These are phyloP conservation scores for Festucalex cinctus DNA, from an alignment of 2,113 vertebrate genomes.

Conservation along the genomic window DNA sequence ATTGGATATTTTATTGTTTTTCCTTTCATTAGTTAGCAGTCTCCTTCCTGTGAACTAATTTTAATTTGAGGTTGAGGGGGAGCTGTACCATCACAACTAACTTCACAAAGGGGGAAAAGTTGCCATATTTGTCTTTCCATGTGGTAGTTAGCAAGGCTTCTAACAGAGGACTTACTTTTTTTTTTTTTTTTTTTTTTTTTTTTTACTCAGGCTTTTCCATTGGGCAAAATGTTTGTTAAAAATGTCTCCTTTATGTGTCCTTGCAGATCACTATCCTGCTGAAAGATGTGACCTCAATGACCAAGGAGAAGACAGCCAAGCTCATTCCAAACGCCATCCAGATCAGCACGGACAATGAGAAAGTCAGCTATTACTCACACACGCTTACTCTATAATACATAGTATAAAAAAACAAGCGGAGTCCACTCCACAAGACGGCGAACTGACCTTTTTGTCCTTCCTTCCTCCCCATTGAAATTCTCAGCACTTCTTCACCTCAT, in stretches of 20 bases:
- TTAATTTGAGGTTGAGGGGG: no score
- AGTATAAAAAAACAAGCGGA: constrained; percentile 29
- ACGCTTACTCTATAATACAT: not conserved
- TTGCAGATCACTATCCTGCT: constrained; percentile 84
- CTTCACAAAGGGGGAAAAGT: no score
- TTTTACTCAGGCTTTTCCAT: no score
- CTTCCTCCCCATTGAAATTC: constrained; percentile 2
- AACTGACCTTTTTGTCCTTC: constrained; percentile 16
- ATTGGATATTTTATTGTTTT: no score
- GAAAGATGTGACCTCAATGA: constrained; percentile 84
- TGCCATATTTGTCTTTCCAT: no score
- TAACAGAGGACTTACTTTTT: no score
- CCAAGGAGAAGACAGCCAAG: constrained; percentile 90
- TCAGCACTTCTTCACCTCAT: constrained; percentile 90
- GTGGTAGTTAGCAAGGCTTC: no score
- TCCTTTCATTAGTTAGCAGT: no score
- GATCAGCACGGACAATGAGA: constrained; percentile 85
- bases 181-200: no score
- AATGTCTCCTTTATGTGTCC: not conserved
- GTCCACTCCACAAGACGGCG: not conserved
- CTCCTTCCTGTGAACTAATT: no score
- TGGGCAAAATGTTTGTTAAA: not conserved
- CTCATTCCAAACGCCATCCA: constrained; percentile 91
- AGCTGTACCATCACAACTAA: no score
- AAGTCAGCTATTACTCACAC: constrained; percentile 53